These are phyloP conservation scores for Dione vanillae DNA, from an alignment of 2,888 invertebrate genomes.

Conservation along the genomic window DNA sequence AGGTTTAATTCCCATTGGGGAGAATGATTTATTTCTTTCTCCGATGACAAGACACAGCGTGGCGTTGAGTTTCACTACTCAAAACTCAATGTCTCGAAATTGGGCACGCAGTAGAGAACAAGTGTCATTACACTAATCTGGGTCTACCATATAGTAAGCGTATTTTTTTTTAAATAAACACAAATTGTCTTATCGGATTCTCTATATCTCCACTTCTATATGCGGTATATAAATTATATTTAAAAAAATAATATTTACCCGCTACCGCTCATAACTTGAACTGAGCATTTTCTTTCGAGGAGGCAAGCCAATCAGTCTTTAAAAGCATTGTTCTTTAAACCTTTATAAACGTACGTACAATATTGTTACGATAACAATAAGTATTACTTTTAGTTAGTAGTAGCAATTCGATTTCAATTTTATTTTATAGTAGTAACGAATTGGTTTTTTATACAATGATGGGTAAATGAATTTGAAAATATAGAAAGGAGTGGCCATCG, in stretches of 20 bases:
- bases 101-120: no score
- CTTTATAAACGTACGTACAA: conserved; percentile 33
- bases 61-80: no score
- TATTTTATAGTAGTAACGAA: conserved; percentile 4
- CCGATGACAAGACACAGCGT: no score
- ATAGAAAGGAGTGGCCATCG: no score
- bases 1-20: no score
- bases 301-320: conserved; percentile 34
- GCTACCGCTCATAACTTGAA: conserved; percentile 10
- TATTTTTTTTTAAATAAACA: no score
- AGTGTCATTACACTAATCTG: no score
- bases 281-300: conserved; percentile 21
- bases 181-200: no score
- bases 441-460: background rate
- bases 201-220: no score
- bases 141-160: no score
- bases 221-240: background rate
- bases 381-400: conserved; percentile 7
- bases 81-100: no score
- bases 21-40: no score
- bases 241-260: background rate
- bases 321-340: conserved; percentile 39
- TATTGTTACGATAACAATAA: conserved; percentile 36
- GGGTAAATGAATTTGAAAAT: background rate
- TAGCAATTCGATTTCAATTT: background rate